Conservation (phyloP, 1,140 invertebrate species). For the Acromyrmex charruanus region DNA sequence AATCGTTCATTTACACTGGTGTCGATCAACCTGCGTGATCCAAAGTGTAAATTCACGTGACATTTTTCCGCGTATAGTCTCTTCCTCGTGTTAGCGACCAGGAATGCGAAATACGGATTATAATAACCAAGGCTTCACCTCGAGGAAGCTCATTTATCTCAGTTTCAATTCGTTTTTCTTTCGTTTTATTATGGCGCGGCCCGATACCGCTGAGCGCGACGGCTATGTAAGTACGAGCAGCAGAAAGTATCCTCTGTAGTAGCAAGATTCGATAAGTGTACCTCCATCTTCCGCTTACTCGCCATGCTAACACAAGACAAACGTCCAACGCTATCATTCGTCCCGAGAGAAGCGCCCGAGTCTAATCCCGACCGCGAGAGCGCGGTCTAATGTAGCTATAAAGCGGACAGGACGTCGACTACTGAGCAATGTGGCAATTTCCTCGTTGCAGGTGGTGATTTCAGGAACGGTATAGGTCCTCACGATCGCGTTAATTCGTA, state of each 20-base stretch:
- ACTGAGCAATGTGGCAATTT: slow-evolving; percentile 57
- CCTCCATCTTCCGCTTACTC: neutral
- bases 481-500: slow-evolving; percentile 53
- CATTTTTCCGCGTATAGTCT: neutral
- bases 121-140: neutral
- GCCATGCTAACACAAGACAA: neutral
- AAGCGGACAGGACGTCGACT: slow-evolving; percentile 42
- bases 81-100: neutral
- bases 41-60: slow-evolving; percentile 2
- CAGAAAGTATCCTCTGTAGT: neutral
- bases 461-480: slow-evolving; percentile 41
- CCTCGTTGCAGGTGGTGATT: slow-evolving; percentile 50
- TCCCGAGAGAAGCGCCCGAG: neutral
- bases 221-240: neutral
- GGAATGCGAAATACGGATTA: neutral
- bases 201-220: neutral
- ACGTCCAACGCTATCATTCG: slow-evolving; percentile 4
- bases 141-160: slow-evolving; percentile 6
- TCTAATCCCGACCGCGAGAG: slow-evolving; percentile 26
- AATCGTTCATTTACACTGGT: slow-evolving; percentile 4
- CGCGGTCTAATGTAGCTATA: slow-evolving; percentile 46
- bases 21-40: neutral
- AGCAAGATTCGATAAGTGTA: slow-evolving; percentile 19
- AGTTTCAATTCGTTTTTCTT: neutral
- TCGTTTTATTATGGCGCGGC: slow-evolving; percentile 8